A percentile compares a stretch with the other conserved stretches of the same genome.
Conservation (phyloP, 2,888 invertebrate species). For the Nomada hirtipes region DNA sequence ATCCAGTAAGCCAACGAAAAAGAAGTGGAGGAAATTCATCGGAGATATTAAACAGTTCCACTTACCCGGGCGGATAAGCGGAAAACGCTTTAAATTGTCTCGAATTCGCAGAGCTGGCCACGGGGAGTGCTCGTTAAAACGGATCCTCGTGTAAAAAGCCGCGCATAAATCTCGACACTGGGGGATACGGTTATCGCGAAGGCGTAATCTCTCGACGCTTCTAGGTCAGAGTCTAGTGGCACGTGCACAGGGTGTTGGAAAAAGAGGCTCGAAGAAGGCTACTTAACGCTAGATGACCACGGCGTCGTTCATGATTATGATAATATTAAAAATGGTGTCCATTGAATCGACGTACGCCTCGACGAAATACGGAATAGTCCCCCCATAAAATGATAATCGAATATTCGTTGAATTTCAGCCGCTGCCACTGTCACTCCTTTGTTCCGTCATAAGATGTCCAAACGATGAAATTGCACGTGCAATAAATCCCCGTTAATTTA, state of each 20-base stretch:
- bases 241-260: constrained; percentile 28
- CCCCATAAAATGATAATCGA: no score
- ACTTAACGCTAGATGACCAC: neutral
- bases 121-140: constrained; percentile 58
- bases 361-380: no score
- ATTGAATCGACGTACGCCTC: neutral
- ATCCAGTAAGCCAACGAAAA: no score
- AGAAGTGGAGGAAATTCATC: no score
- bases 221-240: constrained; percentile 57
- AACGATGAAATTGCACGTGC: neutral
- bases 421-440: no score
- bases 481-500: neutral
- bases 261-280: constrained; percentile 21
- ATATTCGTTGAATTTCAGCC: neutral
- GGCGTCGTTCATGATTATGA: constrained; percentile 3
- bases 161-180: constrained; percentile 55
- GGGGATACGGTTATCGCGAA: constrained; percentile 55
- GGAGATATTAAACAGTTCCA: neutral
- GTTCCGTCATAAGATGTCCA: neutral
- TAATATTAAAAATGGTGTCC: neutral
- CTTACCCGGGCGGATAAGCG: neutral
- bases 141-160: constrained; percentile 50
- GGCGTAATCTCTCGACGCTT: constrained; percentile 57
- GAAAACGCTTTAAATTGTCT: constrained; percentile 51
- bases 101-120: constrained; percentile 47